A percentile compares a stretch with the other conserved stretches of the same genome.
phyloP scores from a whole-genome alignment of 30 jellyfish, hydroid and myxozoan species.

The Nemopilema nomurai region DNA sequence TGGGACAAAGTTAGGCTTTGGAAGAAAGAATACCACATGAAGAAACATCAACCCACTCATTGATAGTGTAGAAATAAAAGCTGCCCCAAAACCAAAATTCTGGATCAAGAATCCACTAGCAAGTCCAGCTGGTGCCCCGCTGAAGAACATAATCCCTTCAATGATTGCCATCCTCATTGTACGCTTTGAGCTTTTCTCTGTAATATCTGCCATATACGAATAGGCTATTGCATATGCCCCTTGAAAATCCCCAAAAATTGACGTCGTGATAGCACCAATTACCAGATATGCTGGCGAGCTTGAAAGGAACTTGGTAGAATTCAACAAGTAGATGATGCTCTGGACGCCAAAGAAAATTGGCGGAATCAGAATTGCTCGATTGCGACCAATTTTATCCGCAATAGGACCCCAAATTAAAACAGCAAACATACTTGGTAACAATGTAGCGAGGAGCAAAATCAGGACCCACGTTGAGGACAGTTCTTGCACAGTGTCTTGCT shows the following conservation, averaged over 20 bases:
- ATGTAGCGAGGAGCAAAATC: constrained; percentile 50
- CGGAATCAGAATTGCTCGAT: constrained; percentile 67
- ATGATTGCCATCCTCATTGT: constrained; percentile 90
- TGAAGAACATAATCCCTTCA: constrained; percentile 79
- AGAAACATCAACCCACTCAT: constrained; percentile 49
- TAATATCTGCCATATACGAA: constrained; percentile 89
- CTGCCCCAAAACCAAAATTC: constrained; percentile 77
- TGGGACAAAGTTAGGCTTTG: constrained; percentile 35
- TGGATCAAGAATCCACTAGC: constrained; percentile 75
- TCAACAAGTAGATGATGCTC: constrained; percentile 54
- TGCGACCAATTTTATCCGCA: constrained; percentile 85
- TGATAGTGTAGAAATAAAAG: constrained; percentile 51
- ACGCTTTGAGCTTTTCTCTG: constrained; percentile 72
- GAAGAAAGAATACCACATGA: constrained; percentile 68
- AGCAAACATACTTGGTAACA: constrained; percentile 79
- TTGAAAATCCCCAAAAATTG: constrained; percentile 67
- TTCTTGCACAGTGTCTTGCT: constrained; percentile 54
- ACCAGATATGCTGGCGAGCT: constrained; percentile 40
- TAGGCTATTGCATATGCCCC: constrained; percentile 91
- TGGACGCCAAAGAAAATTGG: constrained; percentile 85
- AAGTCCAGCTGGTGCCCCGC: constrained; percentile 89
- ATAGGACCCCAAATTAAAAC: constrained; percentile 93
- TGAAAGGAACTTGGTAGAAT: constrained; percentile 35
- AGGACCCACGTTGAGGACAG: constrained; percentile 80
- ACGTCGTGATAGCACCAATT: constrained; percentile 44